Evolutionary conservation across 2,113 vertebrate species (phyloP), one percentile per base, ranked within the genome.

Genomic region (Heteronetta atricapilla): DNA sequence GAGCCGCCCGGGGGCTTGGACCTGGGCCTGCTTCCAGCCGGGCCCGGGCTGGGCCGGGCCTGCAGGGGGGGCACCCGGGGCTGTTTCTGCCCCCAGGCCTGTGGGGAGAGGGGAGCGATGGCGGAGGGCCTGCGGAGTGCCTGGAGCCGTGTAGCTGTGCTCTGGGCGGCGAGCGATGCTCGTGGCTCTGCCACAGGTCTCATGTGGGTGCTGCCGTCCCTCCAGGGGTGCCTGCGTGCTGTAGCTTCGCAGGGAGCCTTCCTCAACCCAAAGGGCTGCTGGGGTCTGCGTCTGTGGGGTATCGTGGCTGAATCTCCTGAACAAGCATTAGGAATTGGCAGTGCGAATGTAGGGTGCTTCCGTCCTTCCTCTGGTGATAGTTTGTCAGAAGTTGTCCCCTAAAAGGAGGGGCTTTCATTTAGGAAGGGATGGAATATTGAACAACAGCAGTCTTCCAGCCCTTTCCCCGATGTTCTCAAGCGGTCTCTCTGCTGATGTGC

Each of bases 351-450:
- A 2, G 15, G 19, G 59, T 31, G 55, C 40, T 48, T 8, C 62
- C 10, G 16, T 38, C 46, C 44, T 34, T 38, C 46, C 72, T 48
- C 33, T 8, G 13, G 7, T 8, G 18, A 33, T 2, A 3, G 2
- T 20, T 12, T 12, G 46, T 8, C 28, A 1, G 19, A 4, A 20
- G 44, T 10, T 11, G 33, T 22, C 6, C 4, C 29, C 22, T 26
- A 5, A 77, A 55, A 13, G 2, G 8, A 6, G 1, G 18, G 3
- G 6, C 16, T 0, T 44, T 26, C 2, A 0, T 14, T 44, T 13
- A 1, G 36, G 28, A 36, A 33, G 18, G 13, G 68, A 13, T 18
- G 31, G 21, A 7, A 18, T 40, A 6, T 1, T 3, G 23, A 10
- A 2, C 5, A 2, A 42, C 68, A 1, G 53, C 42, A 5, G 19